A percentile compares a stretch with the other conserved stretches of the same genome.
These are phyloP conservation scores for Trididemnum clinides DNA, from an alignment of 23 tunicate species.

Conservation along the genomic window DNA sequence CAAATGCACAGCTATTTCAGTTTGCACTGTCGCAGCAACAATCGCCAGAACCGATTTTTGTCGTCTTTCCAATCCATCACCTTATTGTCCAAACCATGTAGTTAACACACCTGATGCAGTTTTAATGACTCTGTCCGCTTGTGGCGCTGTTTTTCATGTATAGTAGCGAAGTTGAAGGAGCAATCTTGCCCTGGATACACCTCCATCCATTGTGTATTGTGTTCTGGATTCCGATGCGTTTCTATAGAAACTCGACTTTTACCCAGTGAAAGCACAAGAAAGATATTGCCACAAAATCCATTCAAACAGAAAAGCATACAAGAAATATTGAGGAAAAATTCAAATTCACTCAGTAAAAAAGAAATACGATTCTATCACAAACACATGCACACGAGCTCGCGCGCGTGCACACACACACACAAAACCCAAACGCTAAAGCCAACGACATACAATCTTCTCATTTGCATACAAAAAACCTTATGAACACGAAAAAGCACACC, in stretches of 20 bases:
- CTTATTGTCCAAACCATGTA: too few relatives aligned
- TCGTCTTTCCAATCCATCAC: too few relatives aligned
- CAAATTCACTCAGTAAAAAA: too few relatives aligned
- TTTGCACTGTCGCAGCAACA: too few relatives aligned
- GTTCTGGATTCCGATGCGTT: background rate
- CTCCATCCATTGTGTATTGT: slow-evolving; percentile 21
- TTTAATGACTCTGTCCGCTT: slow-evolving; percentile 57
- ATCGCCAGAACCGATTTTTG: too few relatives aligned
- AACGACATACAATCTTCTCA: background rate
- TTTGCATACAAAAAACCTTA: background rate
- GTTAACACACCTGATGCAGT: slow-evolving; percentile 62
- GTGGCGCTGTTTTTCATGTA: slow-evolving; percentile 87
- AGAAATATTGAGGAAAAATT: too few relatives aligned
- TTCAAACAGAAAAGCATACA: too few relatives aligned
- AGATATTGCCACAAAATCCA: too few relatives aligned
- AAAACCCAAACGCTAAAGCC: background rate
- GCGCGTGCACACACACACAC: background rate
- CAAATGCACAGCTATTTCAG: too few relatives aligned
- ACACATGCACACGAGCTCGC: background rate
- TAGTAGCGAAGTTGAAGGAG: slow-evolving; percentile 57
- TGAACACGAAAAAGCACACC: background rate
- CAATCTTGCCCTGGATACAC: slow-evolving; percentile 44
- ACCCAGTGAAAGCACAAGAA: too few relatives aligned
- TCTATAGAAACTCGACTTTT: too few relatives aligned
- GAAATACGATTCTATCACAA: too few relatives aligned